phyloP scores from a whole-genome alignment of 92 coral and sea anemone species.

The Muricea muricata region DNA sequence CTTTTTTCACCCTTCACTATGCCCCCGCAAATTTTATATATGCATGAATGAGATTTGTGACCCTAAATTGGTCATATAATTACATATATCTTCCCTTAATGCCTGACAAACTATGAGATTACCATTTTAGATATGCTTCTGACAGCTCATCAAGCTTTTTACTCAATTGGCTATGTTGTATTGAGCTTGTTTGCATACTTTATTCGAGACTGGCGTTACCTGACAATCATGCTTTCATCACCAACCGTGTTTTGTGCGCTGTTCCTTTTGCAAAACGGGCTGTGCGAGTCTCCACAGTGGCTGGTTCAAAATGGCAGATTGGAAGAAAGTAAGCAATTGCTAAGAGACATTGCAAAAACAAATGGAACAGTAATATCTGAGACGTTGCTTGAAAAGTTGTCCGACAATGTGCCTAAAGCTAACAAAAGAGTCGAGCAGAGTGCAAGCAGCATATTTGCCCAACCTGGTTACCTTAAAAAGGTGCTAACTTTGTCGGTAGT shows the following conservation, averaged over 20 bases:
- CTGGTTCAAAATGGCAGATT: conserved; percentile 76
- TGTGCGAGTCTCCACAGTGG: conserved; percentile 94
- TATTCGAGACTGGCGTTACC: conserved; percentile 78
- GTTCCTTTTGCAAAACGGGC: conserved; percentile 43
- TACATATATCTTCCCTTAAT: no score
- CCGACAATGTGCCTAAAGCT: neutral
- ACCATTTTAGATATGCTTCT: conserved; percentile 10
- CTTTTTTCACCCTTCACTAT: no score
- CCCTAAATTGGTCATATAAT: no score
- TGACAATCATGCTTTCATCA: conserved; percentile 64
- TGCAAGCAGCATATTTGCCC: neutral
- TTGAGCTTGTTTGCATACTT: conserved; percentile 76
- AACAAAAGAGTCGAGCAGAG: neutral
- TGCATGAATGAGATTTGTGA: no score
- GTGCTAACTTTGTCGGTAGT: neutral
- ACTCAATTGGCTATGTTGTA: conserved; percentile 65
- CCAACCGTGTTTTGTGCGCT: conserved; percentile 69
- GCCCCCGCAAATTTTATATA: no score
- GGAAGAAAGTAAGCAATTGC: conserved; percentile 75
- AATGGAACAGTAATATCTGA: conserved; percentile 53
- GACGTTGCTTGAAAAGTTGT: conserved; percentile 14
- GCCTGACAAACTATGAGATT: no score
- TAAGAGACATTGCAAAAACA: conserved; percentile 66
- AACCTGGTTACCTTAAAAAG: conserved; percentile 12
- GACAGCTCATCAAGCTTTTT: conserved; percentile 72